phyloP scores from a whole-genome alignment of 2,113 vertebrate species.

The Takifugu flavidus region DNA sequence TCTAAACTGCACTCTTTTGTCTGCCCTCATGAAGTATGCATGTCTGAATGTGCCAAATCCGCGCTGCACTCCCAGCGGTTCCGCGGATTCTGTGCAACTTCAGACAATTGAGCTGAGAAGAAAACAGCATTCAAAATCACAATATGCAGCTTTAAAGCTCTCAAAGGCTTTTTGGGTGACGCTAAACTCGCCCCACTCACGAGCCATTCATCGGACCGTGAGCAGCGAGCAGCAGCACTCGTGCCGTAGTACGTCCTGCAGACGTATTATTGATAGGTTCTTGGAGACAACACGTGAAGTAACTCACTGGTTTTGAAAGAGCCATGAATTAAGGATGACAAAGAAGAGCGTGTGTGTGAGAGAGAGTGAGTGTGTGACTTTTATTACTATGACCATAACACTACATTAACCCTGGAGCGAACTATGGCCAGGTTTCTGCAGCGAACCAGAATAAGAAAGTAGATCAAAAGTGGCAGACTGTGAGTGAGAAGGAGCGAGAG shows the following conservation, averaged over 20 bases:
- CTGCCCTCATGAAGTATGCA: not conserved
- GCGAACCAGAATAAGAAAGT: conserved; percentile 17
- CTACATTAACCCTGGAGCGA: conserved; percentile 36
- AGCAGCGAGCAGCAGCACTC: conserved; percentile 29
- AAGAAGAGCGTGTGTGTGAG: conserved; percentile 12
- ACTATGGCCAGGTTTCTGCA: conserved; percentile 36
- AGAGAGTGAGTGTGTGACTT: conserved; percentile 23
- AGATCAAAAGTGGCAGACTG: conserved; percentile 46
- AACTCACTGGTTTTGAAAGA: conserved; percentile 33
- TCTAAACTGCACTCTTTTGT: not conserved
- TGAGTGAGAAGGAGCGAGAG: conserved; percentile 45
- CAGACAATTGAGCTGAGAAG: conserved; percentile 17
- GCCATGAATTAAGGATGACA: conserved; percentile 63
- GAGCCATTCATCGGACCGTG: conserved; percentile 24
- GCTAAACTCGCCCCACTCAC: conserved; percentile 6
- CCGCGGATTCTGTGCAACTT: conserved; percentile 2
- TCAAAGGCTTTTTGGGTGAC: conserved; percentile 50
- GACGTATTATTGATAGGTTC: conserved; percentile 24
- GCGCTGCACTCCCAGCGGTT: not conserved
- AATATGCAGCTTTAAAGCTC: conserved; percentile 29
- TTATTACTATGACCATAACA: conserved; percentile 27
- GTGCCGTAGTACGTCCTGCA: conserved; percentile 10
- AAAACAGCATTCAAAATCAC: conserved; percentile 35
- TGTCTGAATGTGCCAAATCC: not conserved
- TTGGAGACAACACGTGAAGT: conserved; percentile 41